Base-by-base conservation (phyloP, 2,113 vertebrate genomes). In the Antennarius striatus region DNA sequence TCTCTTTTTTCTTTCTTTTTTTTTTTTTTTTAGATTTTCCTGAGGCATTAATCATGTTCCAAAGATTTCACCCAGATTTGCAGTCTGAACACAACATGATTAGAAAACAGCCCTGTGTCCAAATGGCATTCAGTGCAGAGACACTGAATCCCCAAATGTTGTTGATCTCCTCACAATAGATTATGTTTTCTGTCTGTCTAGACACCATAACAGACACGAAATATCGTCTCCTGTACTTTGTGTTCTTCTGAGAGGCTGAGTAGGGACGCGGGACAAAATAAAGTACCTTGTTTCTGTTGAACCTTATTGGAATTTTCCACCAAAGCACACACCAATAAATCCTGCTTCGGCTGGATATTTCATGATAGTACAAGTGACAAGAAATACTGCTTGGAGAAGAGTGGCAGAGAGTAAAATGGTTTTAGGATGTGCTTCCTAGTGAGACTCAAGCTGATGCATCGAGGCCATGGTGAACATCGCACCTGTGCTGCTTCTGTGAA, bases 311-410 rank as follows among this genome's bases (percentile, higher is more conserved):
- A 67, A 53, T 53, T 43, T 12, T 29, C 39, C 63, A 46, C 29
- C 1, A 10, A 65, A 59, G 71, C 46, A 71, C 81, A 85, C 73
- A 70, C 9, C 40, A 78, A 74, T 79, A 76, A 84, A 60, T 71
- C 70, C 56, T 68, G 55, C 48, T 49, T 56, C 53, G 42, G 62
- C 61, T 66, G 16, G 61, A 79, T 79, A 59, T 56, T 74, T 55
- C 51, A 0, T 69, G 66, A 51, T 79, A 71, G 48, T 45, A 22
- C 58, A 79, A 67, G 79, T 62, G 75, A 81, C 55, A 81, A 59
- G 64, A 72, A 71, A 59, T n/a, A 13, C 49, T 16, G 39, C 51
- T 13, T 22, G 46, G 63, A 55, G 50, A 22, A 48, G 68, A 28
- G 56, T 65, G 60, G 60, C 29, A 7, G 63, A 71, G 28, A 63